phyloP scores from a whole-genome alignment of 2,888 invertebrate species.

The Myathropa florea region DNA sequence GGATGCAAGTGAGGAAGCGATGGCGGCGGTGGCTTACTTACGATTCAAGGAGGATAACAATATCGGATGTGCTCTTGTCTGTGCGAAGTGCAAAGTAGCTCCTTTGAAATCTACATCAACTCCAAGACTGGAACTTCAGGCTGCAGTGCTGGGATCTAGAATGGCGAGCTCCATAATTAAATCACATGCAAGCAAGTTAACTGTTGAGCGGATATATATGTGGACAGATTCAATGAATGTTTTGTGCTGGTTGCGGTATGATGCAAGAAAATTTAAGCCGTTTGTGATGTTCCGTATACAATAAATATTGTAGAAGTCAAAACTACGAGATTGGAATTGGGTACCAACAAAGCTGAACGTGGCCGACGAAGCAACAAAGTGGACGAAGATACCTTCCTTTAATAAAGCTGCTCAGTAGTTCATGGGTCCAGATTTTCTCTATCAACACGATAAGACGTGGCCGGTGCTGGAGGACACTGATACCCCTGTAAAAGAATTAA shows the following conservation, averaged over 20 bases:
- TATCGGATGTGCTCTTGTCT: constrained; percentile 62
- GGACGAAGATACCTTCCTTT: neutral
- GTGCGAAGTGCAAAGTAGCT: constrained; percentile 70
- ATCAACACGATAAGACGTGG: too few relatives aligned
- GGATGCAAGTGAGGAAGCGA: constrained; percentile 61
- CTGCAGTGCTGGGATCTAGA: constrained; percentile 69
- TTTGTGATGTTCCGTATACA: neutral
- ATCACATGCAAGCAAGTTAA: neutral
- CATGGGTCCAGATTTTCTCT: neutral
- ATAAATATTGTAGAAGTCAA: neutral
- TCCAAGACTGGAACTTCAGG: constrained; percentile 70
- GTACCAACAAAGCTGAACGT: constrained; percentile 1
- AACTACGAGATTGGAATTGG: neutral
- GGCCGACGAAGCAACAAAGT: constrained; percentile 3
- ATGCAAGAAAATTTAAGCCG: constrained; percentile 6
- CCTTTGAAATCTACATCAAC: constrained; percentile 70
- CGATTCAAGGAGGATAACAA: too few relatives aligned
- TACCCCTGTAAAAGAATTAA: too few relatives aligned
- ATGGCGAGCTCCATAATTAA: constrained; percentile 2
- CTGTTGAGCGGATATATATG: neutral
- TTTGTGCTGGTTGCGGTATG: constrained; percentile 1
- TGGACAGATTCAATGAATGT: neutral
- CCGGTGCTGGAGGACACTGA: too few relatives aligned
- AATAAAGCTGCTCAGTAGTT: neutral
- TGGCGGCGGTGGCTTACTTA: constrained; percentile 71